Conservation (phyloP, 1,140 invertebrate species). For the Calliopsis andreniformis region DNA sequence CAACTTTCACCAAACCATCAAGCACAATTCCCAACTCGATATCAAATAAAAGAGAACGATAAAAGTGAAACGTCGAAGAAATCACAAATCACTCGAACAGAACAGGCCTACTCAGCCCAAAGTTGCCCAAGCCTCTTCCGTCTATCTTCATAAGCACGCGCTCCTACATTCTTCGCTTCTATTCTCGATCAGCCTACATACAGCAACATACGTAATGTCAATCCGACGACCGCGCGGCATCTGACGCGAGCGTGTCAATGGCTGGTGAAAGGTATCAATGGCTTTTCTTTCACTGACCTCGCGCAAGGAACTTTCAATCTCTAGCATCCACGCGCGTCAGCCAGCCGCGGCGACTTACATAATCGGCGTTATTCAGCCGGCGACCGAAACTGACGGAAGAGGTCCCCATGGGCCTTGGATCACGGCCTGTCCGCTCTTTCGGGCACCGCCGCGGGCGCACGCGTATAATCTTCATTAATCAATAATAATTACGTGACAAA, state of each 20-base stretch:
- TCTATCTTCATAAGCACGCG: no score
- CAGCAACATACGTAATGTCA: conserved; percentile 6
- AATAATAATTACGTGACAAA: conserved; percentile 54
- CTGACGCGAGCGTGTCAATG: conserved; percentile 55
- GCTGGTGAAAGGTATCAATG: conserved; percentile 67
- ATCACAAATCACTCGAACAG: no score
- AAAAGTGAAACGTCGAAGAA: no score
- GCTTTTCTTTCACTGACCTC: conserved; percentile 59
- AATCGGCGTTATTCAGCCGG: conserved; percentile 29
- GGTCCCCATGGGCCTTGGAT: no score
- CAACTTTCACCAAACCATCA: no score
- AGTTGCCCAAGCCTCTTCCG: no score
- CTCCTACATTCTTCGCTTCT: neutral
- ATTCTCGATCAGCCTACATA: neutral
- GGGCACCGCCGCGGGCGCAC: neutral
- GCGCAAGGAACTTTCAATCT: conserved; percentile 63
- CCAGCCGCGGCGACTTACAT: conserved; percentile 33
- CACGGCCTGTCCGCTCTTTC: no score
- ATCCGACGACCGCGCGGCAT: conserved; percentile 43
- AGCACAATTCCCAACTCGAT: no score
- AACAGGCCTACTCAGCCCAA: no score
- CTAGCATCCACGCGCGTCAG: conserved; percentile 37
- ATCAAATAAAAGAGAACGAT: no score
- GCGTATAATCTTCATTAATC: conserved; percentile 51
- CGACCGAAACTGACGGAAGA: no score